These are phyloP conservation scores for Aricia artaxerxes DNA, from an alignment of 2,888 invertebrate genomes.

Conservation along the genomic window DNA sequence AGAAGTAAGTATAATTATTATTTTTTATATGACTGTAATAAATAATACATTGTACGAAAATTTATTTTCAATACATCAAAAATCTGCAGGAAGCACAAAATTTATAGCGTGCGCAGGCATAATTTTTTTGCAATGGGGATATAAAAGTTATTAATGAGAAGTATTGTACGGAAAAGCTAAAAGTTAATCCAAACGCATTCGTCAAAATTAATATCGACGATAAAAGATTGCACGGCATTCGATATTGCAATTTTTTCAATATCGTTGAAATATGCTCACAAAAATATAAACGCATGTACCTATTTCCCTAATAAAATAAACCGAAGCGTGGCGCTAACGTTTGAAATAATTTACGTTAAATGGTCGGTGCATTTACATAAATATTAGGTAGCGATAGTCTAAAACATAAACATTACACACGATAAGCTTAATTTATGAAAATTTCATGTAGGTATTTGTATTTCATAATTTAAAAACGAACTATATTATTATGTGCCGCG, in stretches of 20 bases:
- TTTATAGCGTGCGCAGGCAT: slow-evolving; percentile 1
- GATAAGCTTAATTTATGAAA: slow-evolving; percentile 72
- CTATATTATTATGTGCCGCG: slow-evolving; percentile 23
- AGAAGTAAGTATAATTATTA: not conserved
- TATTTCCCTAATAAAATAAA: slow-evolving; percentile 37
- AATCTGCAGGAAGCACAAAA: not conserved
- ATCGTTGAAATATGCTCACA: slow-evolving; percentile 30
- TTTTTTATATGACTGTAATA: not conserved
- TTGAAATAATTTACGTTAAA: slow-evolving; percentile 71
- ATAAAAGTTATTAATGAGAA: slow-evolving; percentile 21
- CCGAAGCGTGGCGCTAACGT: slow-evolving; percentile 60
- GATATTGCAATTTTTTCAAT: slow-evolving; percentile 33
- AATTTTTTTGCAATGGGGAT: slow-evolving; percentile 22
- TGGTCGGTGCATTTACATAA: slow-evolving; percentile 70
- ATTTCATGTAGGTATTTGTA: slow-evolving; percentile 58
- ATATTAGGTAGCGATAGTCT: slow-evolving; percentile 61
- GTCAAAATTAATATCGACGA: slow-evolving; percentile 29
- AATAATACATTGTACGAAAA: not conserved
- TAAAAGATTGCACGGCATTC: slow-evolving; percentile 25
- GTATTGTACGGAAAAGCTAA: slow-evolving; percentile 17
- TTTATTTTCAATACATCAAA: not conserved
- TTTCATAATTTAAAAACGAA: slow-evolving; percentile 51
- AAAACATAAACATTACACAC: slow-evolving; percentile 72
- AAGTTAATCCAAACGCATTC: slow-evolving; percentile 30
- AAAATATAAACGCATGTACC: slow-evolving; percentile 34